phyloP scores from a whole-genome alignment of 2,888 invertebrate species.

The Pteria penguin region DNA sequence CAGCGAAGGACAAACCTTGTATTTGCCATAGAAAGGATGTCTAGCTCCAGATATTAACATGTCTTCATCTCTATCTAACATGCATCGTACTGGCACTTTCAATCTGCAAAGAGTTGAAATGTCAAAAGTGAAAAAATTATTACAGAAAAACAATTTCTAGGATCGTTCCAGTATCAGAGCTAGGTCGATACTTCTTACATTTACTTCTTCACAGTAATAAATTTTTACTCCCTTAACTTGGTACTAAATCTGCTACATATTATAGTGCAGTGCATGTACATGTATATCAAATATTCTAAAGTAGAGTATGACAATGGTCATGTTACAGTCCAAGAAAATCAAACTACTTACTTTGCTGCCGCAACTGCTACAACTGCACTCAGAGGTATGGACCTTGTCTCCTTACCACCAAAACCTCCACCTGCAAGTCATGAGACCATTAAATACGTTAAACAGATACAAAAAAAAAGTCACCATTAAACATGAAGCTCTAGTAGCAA shows the following conservation, averaged over 20 bases:
- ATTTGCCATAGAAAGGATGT: slow-evolving; percentile 92
- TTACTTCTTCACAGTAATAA: no score
- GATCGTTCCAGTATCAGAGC: no score
- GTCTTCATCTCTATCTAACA: slow-evolving; percentile 96
- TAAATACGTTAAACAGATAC: not conserved
- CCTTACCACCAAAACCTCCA: slow-evolving; percentile 98
- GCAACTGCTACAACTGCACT: slow-evolving; percentile 91
- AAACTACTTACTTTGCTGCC: slow-evolving; percentile 85
- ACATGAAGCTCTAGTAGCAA: no score
- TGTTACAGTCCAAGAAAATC: no score
- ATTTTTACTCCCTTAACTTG: no score
- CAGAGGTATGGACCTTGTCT: slow-evolving; percentile 86
- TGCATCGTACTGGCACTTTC: slow-evolving; percentile 91
- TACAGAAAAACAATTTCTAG: no score
- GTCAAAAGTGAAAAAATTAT: no score
- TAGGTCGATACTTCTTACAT: no score
- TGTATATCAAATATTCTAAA: no score
- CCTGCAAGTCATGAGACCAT: slow-evolving; percentile 80
- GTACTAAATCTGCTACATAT: no score
- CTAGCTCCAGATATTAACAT: slow-evolving; percentile 93
- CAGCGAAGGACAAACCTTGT: slow-evolving; percentile 87
- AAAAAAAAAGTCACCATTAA: not conserved
- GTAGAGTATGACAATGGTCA: no score
- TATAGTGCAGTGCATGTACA: no score
- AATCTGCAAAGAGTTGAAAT: slow-evolving; percentile 84